Evolutionary conservation across 2,888 invertebrate species (phyloP), one percentile per base, ranked within the genome.

Genomic region (Liodrosophila aerea): DNA sequence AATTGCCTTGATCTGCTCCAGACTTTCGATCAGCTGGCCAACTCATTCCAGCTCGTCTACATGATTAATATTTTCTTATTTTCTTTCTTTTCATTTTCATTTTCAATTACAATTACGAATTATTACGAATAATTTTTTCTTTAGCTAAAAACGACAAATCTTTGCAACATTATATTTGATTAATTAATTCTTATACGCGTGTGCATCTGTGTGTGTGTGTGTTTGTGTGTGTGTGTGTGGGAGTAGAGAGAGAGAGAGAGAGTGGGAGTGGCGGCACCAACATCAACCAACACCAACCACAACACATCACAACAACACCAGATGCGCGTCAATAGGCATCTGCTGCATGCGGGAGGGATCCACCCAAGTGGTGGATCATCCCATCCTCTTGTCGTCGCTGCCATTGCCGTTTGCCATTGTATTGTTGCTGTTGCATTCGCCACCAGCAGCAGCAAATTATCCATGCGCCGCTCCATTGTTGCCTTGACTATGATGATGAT

Each of bases 391-490:
- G 59, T 33, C 40, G 31, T 43, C 47, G 54, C 40, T 41, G 47
- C 52, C 60, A 37, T 31, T 50, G 41, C 31, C 16, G 12, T 7
- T 31, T 31, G 33, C 11, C 37, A n/a, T 36, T 36, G 34, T 15
- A n/a, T n/a, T 5, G 12, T 27, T 50, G 12, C 5, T n/a, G 22
- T 7, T 18, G 51, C 29, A 29, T 22, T 22, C 29, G 9, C 29
- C 29, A 3, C 8, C 29, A 7, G 7, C n/a, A n/a, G n/a, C n/a
- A n/a, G n/a, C n/a, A n/a, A 16, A 54, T 88, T 88, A 88, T 67
- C 87, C 88, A 57, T 88, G 87, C 61, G 77, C 73, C 58, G 86
- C 72, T 31, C 83, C 77, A 60, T 76, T 85, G 31, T 71, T 81
- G 50, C 78, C 74, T 44, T 73, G 71, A 63, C 68, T 86, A 36